Evolutionary conservation across 2,888 invertebrate genomes (phyloP), one percentile per base, ranked within the genome.

Genomic region (Colletes collaris): DNA sequence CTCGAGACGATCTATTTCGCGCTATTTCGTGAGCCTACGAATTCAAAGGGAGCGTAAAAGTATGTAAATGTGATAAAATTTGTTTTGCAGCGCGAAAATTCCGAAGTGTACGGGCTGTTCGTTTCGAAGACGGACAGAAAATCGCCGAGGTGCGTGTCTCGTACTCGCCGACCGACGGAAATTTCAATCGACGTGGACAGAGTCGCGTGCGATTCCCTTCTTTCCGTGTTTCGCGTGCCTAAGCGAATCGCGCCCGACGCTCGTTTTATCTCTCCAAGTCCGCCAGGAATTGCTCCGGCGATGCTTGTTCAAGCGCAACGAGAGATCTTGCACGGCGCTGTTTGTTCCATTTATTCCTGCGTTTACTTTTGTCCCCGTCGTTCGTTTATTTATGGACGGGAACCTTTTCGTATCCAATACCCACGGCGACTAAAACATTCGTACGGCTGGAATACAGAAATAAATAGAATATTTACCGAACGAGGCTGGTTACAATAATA

Each of bases 201-300:
- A 27, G 65, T 70, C 68, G 68, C 80, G 62, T 59, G 65, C 50
- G 50, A 37, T n/a, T 64, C 19, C 6, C 2, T 64, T 79, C 70
- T 79, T 79, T 27, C 40, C 74, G 66, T 59, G 44, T 55, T 16
- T 70, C 67, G 49, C 75, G 56, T 63, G 70, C 56, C 10, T 13
- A 16, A 16, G 40, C 37, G 56, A 16, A 3, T 19, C 49, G 10
- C 44, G 53, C 35, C n/a, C 35, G n/a, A 35, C 44, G 40, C 40
- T 69, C 46, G n/a, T 27, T 68, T 49, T 55, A 53, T 69, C 37
- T 55, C 6, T 53, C 70, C n/a, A 37, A 11, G 40, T 64, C 10
- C 4, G 19, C 59, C 56, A 58, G 63, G 63, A 75, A 63, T 62
- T 50, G 49, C 40, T 3, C 16, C 50, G 59, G 4, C 16, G 49